Evolutionary conservation across 2,888 invertebrate species (phyloP).

Genomic region (Eristalis intricaria): DNA sequence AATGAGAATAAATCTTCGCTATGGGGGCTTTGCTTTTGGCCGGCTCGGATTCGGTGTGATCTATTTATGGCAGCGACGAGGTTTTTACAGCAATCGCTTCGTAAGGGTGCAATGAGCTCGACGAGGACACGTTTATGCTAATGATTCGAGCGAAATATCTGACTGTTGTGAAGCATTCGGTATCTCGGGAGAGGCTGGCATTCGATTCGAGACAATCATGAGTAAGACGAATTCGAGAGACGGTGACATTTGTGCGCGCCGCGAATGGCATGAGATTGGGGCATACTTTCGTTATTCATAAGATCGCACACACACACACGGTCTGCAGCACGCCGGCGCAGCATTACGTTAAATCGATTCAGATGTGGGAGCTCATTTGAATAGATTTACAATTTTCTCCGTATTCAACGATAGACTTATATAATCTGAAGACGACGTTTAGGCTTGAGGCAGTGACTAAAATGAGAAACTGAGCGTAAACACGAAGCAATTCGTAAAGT

Average conservation of each 20-base stretch:
- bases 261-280: not conserved
- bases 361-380: conserved; percentile 19
- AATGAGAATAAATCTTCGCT: not conserved
- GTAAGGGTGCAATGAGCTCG: not conserved
- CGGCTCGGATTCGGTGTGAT: not conserved
- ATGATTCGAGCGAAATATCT: not conserved
- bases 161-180: not conserved
- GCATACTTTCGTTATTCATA: conserved; percentile 14
- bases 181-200: too few species aligned
- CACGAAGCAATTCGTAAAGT: not conserved
- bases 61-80: not conserved
- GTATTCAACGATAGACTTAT: not conserved
- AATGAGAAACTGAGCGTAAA: not conserved
- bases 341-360: not conserved
- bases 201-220: not conserved
- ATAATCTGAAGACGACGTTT: not conserved
- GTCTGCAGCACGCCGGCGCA: not conserved
- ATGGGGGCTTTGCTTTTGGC: not conserved
- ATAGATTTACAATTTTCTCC: conserved; percentile 1
- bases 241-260: conserved; percentile 10
- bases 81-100: not conserved
- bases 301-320: not conserved
- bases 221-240: conserved; percentile 2
- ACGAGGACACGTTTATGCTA: not conserved
- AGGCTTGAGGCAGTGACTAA: not conserved